Evolutionary conservation across 2,113 vertebrate genomes (phyloP).

Genomic region (Nestor notabilis): DNA sequence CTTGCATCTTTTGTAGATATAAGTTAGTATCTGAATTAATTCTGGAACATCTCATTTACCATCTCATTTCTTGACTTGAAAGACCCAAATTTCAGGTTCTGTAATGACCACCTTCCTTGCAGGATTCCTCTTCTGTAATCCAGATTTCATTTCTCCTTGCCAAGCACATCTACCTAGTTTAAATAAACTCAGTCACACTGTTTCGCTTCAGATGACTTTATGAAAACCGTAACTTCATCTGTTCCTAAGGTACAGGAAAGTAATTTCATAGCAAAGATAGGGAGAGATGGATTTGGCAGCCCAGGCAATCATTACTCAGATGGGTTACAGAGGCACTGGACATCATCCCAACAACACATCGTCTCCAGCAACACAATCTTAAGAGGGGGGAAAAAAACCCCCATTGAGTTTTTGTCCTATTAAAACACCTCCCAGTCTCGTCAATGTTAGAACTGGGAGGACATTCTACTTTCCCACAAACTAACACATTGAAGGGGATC

Average conservation of each 20-base stretch:
- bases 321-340: not conserved
- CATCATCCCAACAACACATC: not conserved
- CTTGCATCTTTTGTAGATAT: not conserved
- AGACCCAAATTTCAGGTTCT: not conserved
- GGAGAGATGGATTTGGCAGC: not conserved
- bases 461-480: not conserved
- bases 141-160: not conserved
- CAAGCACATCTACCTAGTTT: not conserved
- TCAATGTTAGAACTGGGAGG: not conserved
- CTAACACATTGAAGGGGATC: not conserved
- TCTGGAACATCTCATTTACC: not conserved
- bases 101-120: not conserved
- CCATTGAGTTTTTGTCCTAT: not conserved
- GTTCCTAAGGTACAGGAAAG: not conserved
- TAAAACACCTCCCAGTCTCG: not conserved
- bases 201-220: not conserved
- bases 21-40: not conserved
- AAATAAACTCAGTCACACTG: not conserved
- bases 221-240: not conserved
- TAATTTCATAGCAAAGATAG: not conserved
- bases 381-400: rapidly evolving
- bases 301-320: not conserved
- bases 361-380: not conserved
- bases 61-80: not conserved
- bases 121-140: not conserved